Evolutionary conservation across 2,888 invertebrate genomes (phyloP), one percentile per base, ranked within the genome.

Genomic region (Eledona agricola): DNA sequence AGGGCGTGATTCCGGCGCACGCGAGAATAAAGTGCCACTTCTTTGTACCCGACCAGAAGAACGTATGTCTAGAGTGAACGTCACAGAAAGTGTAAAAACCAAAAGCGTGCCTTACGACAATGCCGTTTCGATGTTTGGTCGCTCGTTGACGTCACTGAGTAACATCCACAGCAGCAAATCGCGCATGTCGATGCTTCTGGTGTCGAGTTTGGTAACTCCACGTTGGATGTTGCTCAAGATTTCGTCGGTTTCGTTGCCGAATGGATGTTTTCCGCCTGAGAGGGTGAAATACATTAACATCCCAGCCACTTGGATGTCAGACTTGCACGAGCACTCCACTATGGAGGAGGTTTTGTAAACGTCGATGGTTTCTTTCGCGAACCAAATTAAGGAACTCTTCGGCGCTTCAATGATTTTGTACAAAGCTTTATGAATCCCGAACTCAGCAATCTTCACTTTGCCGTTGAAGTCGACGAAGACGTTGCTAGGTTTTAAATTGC

Each of bases 401-500:
- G 75, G 72, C 1, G 75, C 71, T 31, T 70, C 66, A 10, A 65
- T 69, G 12, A 67, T 60, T 32, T 72, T 72, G 37, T 72, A 73
- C 11, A 76, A 55, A 6, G 72, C 70, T 63, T 73, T 69, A 50
- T 74, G 69, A 13, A 77, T 67, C 9, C 78, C 78, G 62, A 77
- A 78, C 59, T 78, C 78, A 2, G 76, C 74, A 19, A 78, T 59
- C 46, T 72, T 67, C 5, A 78, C 64, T 7, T 64, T 63, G 2
- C 77, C 77, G 42, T 67, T 61, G 5, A 72, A 63, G 58, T 77
- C 76, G 2, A 78, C 64, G 12, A 78, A 69, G 40, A 78, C 70
- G 62, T 78, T 78, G 2, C 74, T 72, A n/a, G 77, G 77, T 57
- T 78, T 78, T 34, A 78, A 63, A 62, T 77, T 77, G 1, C 77